These are phyloP conservation scores for Hylomyscus alleni DNA, from an alignment of 2,797 vertebrate species.

Conservation along the genomic window DNA sequence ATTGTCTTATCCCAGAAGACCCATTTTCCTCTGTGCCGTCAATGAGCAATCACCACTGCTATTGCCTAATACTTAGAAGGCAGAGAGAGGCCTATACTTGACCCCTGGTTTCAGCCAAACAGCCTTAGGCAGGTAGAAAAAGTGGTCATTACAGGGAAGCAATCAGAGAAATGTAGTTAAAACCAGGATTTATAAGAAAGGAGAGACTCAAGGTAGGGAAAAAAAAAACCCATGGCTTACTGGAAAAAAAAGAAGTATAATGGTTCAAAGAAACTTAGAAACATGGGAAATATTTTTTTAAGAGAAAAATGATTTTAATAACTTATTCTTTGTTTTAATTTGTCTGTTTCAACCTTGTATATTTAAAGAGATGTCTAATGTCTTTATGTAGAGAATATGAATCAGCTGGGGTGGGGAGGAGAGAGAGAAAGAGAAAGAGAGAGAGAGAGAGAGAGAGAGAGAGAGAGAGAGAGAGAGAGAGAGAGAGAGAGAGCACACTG, in stretches of 20 bases:
- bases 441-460: no score
- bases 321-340: not conserved
- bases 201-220: not conserved
- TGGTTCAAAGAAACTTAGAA: not conserved
- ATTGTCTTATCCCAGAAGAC: slow-evolving; percentile 30
- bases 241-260: not conserved
- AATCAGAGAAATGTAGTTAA: slow-evolving; percentile 1
- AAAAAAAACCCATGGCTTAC: not conserved
- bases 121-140: not conserved
- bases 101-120: not conserved
- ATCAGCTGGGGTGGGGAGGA: no score
- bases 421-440: no score
- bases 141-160: not conserved
- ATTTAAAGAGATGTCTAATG: not conserved
- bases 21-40: not conserved
- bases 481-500: not conserved
- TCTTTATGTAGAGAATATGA: not conserved
- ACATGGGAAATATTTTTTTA: not conserved
- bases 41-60: not conserved
- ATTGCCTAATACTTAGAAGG: not conserved
- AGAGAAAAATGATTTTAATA: not conserved
- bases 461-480: no score
- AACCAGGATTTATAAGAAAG: slow-evolving; percentile 6
- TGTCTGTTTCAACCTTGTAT: not conserved
- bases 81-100: not conserved